Percentiles rank a stretch among this genome's conserved stretches.
These are phyloP conservation scores for Bombyx huttoni DNA, from an alignment of 2,888 invertebrate genomes.

Conservation along the genomic window DNA sequence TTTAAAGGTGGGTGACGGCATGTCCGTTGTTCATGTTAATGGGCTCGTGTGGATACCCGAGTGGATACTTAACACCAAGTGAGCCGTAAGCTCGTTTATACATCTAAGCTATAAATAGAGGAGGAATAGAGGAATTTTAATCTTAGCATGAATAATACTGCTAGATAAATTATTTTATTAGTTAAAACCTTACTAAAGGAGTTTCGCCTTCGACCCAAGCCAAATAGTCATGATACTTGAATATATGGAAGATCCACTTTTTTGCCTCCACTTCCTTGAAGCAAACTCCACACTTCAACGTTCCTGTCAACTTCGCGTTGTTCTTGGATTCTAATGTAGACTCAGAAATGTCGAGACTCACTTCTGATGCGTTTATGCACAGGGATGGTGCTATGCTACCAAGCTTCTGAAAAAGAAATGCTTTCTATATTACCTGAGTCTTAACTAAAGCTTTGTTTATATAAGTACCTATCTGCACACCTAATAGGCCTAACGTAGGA, in stretches of 20 bases:
- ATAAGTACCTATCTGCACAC: too few species aligned
- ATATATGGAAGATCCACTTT: slow-evolving; percentile 67
- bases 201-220: slow-evolving; percentile 68
- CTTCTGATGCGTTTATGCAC: background rate
- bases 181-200: slow-evolving; percentile 51
- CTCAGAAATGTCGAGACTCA: background rate
- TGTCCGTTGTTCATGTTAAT: too few species aligned
- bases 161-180: background rate
- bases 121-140: background rate
- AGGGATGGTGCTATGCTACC: background rate
- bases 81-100: too few species aligned
- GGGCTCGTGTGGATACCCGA: too few species aligned
- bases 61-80: too few species aligned
- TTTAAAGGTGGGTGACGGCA: too few species aligned
- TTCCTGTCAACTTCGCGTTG: background rate
- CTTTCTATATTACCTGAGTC: background rate
- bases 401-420: background rate
- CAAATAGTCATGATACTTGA: slow-evolving; percentile 66
- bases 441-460: too few species aligned
- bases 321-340: background rate
- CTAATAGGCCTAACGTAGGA: too few species aligned
- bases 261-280: slow-evolving; percentile 19
- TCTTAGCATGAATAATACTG: background rate
- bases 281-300: slow-evolving; percentile 44
- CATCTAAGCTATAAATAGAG: too few species aligned